A percentile compares a stretch with the other conserved stretches of the same genome.
Evolutionary conservation across 2,113 vertebrate genomes (phyloP).

Genomic region (Tenrec ecaudatus): DNA sequence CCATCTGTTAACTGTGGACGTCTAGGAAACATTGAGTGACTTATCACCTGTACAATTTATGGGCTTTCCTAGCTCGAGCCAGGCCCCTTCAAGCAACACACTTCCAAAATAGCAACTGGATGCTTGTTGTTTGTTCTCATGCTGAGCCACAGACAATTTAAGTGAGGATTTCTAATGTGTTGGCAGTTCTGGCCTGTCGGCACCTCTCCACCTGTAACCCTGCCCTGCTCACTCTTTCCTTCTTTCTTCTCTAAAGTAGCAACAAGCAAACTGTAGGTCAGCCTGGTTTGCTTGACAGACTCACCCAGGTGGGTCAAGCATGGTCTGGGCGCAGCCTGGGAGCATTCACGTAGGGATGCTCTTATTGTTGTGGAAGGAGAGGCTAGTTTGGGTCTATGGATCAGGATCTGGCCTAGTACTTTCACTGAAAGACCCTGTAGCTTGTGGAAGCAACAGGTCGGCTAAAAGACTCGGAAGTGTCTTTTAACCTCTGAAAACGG

Average conservation of each 20-base stretch:
- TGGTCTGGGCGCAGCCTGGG: neutral
- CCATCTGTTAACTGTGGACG: neutral
- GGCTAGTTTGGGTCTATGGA: neutral
- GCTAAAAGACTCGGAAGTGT: neutral
- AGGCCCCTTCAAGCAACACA: neutral
- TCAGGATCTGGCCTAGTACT: too few relatives aligned
- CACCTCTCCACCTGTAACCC: too few relatives aligned
- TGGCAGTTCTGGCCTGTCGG: neutral
- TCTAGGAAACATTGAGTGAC: conserved; percentile 53
- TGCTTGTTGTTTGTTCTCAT: neutral
- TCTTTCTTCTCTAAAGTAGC: neutral
- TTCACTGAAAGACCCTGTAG: neutral
- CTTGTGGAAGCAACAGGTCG: rapidly evolving
- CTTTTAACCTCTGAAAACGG: neutral
- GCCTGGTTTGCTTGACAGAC: neutral
- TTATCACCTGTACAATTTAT: conserved; percentile 23
- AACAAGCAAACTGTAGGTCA: neutral
- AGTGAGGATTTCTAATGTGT: neutral
- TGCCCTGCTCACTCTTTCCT: neutral
- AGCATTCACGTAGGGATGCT: neutral
- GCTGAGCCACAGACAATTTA: neutral
- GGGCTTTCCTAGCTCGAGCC: conserved; percentile 3
- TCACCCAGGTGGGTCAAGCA: neutral
- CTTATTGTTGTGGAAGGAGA: neutral
- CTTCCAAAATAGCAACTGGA: neutral